Conservation (phyloP, 2,113 vertebrate genomes). For the Periophthalmodon schlosseri region DNA sequence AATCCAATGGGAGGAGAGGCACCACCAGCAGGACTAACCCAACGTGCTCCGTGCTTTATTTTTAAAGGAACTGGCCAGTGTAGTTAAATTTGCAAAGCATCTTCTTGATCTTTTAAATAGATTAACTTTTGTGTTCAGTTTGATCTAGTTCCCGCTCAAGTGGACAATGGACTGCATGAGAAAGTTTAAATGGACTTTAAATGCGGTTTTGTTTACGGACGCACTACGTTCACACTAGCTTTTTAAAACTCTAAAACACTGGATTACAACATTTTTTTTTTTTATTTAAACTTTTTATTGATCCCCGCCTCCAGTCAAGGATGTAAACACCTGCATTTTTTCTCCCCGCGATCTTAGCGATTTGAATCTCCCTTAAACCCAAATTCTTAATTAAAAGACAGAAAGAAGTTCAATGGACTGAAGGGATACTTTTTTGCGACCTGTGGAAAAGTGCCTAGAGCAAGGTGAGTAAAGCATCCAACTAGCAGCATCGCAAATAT, state of each 20-base stretch:
- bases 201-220: constrained; percentile 27
- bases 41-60: constrained; percentile 36
- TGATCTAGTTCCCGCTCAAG: constrained; percentile 24
- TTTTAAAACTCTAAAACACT: constrained; percentile 20
- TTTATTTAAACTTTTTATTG: not conserved
- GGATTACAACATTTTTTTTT: constrained; percentile 4
- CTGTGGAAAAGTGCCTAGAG: constrained; percentile 70
- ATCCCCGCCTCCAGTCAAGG: constrained; percentile 15
- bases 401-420: constrained; percentile 67
- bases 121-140: not conserved
- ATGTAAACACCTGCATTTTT: constrained; percentile 53
- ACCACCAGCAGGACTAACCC: constrained; percentile 35
- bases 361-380: not conserved
- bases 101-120: not conserved
- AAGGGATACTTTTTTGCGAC: constrained; percentile 42
- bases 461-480: constrained; percentile 63
- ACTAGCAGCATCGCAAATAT: not conserved
- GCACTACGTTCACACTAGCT: not conserved
- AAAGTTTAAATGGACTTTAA: constrained; percentile 63
- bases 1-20: constrained; percentile 49
- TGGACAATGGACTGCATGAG: constrained; percentile 21
- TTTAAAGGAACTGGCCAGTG: constrained; percentile 18
- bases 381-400: constrained; percentile 11
- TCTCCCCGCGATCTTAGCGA: not conserved
- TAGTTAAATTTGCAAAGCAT: constrained; percentile 5